Evolutionary conservation across 1,140 invertebrate species (phyloP).

Genomic region (Drosophila azteca): DNA sequence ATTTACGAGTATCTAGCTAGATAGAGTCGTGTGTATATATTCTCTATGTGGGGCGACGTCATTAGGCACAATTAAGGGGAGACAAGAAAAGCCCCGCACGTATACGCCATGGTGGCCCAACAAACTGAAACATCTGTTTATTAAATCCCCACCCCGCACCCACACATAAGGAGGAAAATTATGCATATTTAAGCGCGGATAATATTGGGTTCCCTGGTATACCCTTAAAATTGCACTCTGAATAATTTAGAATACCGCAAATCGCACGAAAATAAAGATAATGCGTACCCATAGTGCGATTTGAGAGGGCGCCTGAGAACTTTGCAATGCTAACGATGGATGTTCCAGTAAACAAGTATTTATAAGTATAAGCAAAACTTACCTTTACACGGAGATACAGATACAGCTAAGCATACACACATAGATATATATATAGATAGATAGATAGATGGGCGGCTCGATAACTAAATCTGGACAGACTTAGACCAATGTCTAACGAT

Average conservation of each 20-base stretch:
- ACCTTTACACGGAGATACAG: conserved; percentile 66
- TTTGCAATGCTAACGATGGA: conserved; percentile 57
- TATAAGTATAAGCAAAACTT: conserved; percentile 29
- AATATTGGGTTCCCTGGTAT: conserved; percentile 17
- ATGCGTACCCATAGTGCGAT: conserved; percentile 2
- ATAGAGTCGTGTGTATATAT: conserved; percentile 22
- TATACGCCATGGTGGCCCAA: conserved; percentile 37
- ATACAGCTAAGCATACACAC: conserved; percentile 36
- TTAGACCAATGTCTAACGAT: conserved; percentile 50
- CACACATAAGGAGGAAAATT: not conserved
- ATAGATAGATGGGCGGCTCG: conserved; percentile 52
- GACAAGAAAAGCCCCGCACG: conserved; percentile 21
- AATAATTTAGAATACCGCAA: conserved; percentile 47
- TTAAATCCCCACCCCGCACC: conserved; percentile 16
- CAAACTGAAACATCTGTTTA: conserved; percentile 53
- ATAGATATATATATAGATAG: conserved; percentile 32
- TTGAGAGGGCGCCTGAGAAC: conserved; percentile 49
- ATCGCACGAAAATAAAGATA: conserved; percentile 20
- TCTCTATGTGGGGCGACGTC: conserved; percentile 41
- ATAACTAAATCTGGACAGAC: conserved; percentile 40
- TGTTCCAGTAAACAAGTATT: not conserved
- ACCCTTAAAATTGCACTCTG: conserved; percentile 39
- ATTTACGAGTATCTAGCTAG: conserved; percentile 35
- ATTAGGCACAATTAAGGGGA: conserved; percentile 41
- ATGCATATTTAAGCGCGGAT: conserved; percentile 32